phyloP scores from a whole-genome alignment of 2,113 vertebrate genomes.

The Tretioscincus oriximinensis region DNA sequence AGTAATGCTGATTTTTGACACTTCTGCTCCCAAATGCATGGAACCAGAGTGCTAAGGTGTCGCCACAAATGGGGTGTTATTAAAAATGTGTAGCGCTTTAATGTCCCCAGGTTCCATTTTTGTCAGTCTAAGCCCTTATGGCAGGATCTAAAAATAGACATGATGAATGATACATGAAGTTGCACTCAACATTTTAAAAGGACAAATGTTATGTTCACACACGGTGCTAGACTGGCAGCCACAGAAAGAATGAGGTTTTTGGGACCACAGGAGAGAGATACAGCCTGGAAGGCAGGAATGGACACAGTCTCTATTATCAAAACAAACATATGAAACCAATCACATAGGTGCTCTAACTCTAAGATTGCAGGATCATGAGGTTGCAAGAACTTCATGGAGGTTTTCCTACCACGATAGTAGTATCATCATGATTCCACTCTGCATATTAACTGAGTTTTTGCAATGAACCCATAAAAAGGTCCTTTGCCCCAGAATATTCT shows the following conservation, averaged over 20 bases:
- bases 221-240: conserved; percentile 11
- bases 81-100: background rate
- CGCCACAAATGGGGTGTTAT: conserved; percentile 8
- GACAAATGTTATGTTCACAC: conserved; percentile 1
- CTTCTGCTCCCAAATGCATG: background rate
- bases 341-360: background rate
- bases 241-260: background rate
- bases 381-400: too few species aligned
- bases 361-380: too few species aligned
- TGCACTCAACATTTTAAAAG: conserved; percentile 22
- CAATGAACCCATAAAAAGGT: too few species aligned
- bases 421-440: too few species aligned
- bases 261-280: background rate
- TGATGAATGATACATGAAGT: conserved; percentile 1
- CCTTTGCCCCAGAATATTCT: too few species aligned
- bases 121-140: conserved; percentile 11
- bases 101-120: conserved; percentile 8
- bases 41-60: background rate
- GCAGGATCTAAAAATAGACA: conserved; percentile 3
- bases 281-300: background rate
- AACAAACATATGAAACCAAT: background rate
- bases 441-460: too few species aligned
- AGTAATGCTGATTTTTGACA: background rate
- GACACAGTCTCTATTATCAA: background rate
- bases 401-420: too few species aligned